phyloP scores from a whole-genome alignment of 2,888 invertebrate species.

The Branchinecta sandiegonensis region DNA sequence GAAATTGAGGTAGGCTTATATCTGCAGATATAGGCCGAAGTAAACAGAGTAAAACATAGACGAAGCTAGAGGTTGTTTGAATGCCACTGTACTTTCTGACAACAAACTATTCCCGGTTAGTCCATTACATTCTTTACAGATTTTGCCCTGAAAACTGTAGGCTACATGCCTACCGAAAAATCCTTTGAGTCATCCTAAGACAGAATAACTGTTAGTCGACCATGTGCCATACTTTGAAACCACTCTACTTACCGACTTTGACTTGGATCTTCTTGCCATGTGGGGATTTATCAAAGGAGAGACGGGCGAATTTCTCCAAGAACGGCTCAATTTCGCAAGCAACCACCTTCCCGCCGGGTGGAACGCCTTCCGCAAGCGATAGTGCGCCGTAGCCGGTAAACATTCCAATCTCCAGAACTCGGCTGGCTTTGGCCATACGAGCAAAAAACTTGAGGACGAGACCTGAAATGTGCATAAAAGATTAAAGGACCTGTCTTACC shows the following conservation, averaged over 20 bases:
- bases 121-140: no score
- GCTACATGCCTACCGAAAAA: no score
- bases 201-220: neutral
- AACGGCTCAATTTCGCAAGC: constrained; percentile 26
- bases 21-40: no score
- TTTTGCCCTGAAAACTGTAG: no score
- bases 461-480: constrained; percentile 22
- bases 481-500: no score
- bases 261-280: constrained; percentile 26
- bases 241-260: neutral
- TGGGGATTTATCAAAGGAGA: constrained; percentile 24
- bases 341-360: constrained; percentile 26
- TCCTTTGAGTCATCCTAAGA: no score
- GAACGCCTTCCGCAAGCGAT: constrained; percentile 25
- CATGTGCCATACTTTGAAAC: neutral
- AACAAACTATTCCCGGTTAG: no score
- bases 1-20: no score
- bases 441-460: constrained; percentile 25
- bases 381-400: constrained; percentile 28
- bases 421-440: constrained; percentile 25
- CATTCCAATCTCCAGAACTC: constrained; percentile 28
- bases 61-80: no score
- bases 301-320: constrained; percentile 24
- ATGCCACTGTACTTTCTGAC: no score
- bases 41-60: no score